Conservation (phyloP, 1,140 invertebrate genomes). For the Ladona fulva region DNA sequence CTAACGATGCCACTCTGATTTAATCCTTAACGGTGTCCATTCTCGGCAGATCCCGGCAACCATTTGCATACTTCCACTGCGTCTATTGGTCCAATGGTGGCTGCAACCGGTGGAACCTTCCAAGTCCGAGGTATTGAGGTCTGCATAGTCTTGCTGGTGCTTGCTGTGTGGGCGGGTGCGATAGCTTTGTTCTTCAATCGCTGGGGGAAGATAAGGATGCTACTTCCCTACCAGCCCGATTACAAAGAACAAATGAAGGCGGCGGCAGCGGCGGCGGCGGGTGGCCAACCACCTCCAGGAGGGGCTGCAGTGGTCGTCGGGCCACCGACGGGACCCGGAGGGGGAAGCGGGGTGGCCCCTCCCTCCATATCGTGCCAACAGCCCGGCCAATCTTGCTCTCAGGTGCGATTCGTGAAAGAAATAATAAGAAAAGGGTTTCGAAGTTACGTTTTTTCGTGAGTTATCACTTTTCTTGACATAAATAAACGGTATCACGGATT, state of each 20-base stretch:
- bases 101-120: constrained; percentile 24
- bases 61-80: too few relatives aligned
- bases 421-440: too few relatives aligned
- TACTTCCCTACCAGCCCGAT: constrained; percentile 83
- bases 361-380: not conserved
- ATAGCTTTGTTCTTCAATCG: constrained; percentile 83
- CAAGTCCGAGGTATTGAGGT: constrained; percentile 79
- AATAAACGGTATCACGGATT: too few relatives aligned
- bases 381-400: not conserved
- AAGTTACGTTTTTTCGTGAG: too few relatives aligned
- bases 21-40: too few relatives aligned
- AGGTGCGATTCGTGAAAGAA: not conserved
- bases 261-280: constrained; percentile 58
- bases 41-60: too few relatives aligned
- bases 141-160: constrained; percentile 73
- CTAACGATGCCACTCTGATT: too few relatives aligned
- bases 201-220: constrained; percentile 89
- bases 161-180: constrained; percentile 78
- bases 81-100: constrained; percentile 9
- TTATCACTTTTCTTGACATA: too few relatives aligned
- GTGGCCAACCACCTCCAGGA: constrained; percentile 66
- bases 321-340: constrained; percentile 28
- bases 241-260: constrained; percentile 72
- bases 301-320: constrained; percentile 38
- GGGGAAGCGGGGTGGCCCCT: constrained; percentile 23